Conservation (phyloP, 1,140 invertebrate species). For the Orius insidiosus region DNA sequence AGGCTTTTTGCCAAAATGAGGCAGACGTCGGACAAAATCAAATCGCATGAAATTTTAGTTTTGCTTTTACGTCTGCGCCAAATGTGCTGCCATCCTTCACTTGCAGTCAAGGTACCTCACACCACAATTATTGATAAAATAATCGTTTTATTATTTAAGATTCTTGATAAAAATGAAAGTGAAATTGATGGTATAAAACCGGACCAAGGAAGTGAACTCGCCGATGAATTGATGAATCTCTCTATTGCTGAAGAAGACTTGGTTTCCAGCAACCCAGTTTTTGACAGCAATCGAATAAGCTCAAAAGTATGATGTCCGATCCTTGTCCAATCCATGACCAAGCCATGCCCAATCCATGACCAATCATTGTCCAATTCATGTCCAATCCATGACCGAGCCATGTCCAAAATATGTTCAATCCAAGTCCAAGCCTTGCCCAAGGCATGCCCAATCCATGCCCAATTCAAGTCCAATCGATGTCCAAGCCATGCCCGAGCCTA, state of each 20-base stretch:
- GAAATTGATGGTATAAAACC: slow-evolving; percentile 26
- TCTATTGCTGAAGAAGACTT: slow-evolving; percentile 25
- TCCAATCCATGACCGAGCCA: too few relatives aligned
- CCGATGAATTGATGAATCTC: slow-evolving; percentile 28
- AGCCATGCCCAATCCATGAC: too few relatives aligned
- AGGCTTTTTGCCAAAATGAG: slow-evolving; percentile 41
- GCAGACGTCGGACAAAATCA: slow-evolving; percentile 36
- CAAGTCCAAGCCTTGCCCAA: too few relatives aligned
- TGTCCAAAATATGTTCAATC: too few relatives aligned
- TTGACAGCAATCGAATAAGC: slow-evolving; percentile 35
- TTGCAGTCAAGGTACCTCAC: slow-evolving; percentile 43
- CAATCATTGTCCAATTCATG: too few relatives aligned
- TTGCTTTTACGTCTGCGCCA: slow-evolving; percentile 69
- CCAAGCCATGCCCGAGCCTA: too few relatives aligned
- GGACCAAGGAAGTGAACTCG: slow-evolving; percentile 30
- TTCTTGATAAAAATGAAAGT: slow-evolving; percentile 37
- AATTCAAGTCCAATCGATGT: too few relatives aligned
- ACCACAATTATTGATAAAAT: too few relatives aligned
- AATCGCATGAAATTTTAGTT: slow-evolving; percentile 60
- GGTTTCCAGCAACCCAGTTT: slow-evolving; percentile 51
- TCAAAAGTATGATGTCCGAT: slow-evolving; percentile 37
- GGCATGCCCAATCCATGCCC: too few relatives aligned
- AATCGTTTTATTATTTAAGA: slow-evolving; percentile 23
- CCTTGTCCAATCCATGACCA: too few relatives aligned
- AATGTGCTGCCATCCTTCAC: slow-evolving; percentile 70